Evolutionary conservation across 2,888 invertebrate genomes (phyloP).

Genomic region (Agrilus biguttatus): DNA sequence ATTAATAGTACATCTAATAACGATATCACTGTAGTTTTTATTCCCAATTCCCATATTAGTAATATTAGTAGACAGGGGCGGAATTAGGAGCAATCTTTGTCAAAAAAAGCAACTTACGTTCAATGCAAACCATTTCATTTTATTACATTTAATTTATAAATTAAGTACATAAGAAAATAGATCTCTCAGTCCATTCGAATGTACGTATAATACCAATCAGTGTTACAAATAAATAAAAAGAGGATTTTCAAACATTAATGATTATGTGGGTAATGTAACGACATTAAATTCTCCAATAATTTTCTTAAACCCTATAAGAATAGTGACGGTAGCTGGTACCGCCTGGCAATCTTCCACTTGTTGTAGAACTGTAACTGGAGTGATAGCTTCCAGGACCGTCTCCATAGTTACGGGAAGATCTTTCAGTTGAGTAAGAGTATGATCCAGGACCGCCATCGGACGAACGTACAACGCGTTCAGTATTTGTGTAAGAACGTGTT

Average conservation of each 20-base stretch:
- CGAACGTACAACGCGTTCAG: conserved; percentile 52
- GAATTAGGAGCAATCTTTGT: too few species aligned
- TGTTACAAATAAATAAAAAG: too few species aligned
- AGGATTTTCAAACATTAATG: too few species aligned
- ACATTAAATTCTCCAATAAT: conserved; percentile 1
- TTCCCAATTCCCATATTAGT: too few species aligned
- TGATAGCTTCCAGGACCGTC: conserved; percentile 66
- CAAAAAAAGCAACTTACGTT: too few species aligned
- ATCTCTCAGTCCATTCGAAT: background rate
- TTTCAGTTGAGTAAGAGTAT: conserved; percentile 62
- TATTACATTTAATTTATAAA: background rate
- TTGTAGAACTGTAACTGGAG: conserved; percentile 61
- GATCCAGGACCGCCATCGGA: conserved; percentile 51
- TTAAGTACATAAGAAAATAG: background rate
- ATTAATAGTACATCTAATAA: too few species aligned
- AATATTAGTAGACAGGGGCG: too few species aligned
- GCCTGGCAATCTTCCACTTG: conserved; percentile 68
- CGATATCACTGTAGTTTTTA: too few species aligned
- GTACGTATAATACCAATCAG: too few species aligned
- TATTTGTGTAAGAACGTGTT: conserved; percentile 49
- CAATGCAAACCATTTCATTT: too few species aligned
- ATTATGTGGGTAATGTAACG: background rate
- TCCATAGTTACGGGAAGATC: conserved; percentile 52
- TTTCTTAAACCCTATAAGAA: conserved; percentile 68
- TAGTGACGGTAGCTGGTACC: conserved; percentile 74